Base-by-base conservation (phyloP, 2,113 vertebrate species). In the Colossoma macropomum region DNA sequence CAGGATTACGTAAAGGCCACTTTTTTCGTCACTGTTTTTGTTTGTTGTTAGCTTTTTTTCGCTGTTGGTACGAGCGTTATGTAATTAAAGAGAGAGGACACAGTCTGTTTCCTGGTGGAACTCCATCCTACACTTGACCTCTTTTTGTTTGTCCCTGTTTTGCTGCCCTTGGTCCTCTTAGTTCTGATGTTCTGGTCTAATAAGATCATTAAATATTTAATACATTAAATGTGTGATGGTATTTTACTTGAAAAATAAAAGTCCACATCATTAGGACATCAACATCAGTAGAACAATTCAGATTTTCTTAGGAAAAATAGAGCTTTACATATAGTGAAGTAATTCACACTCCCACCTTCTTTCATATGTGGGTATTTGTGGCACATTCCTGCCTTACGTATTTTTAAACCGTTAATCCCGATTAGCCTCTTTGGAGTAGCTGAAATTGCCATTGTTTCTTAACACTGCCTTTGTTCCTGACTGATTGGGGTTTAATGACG, bases 341-440 rank as follows among this genome's bases (percentile, higher is more conserved):
- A 6, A 80, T 62, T 48, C 60, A 75, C 56, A 41, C 59, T 0
- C 59, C 88, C 48, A 87, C 5, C 41, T 45, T 79, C 80, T 52
- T 72, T 76, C 81, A 87, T 91, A 91, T 89, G 50, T 21, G 76
- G 77, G 76, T 92, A 90, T 93, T 92, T 92, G 86, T 92, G 90
- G 90, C 88, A 89, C 88, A 91, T 89, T 90, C 88, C 83, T 48
- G 74, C 48, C 48, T 50, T 50, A 65, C 75, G 32, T 82, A 81
- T 92, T 86, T 86, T 84, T 21, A 68, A 45, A 15, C 50, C 19
- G 45, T 56, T 80, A 86, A 88, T 34, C 13, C 80, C 15, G 54
- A 88, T 90, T 90, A 89, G 56, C 74, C 54, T 30, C 70, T 84
- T 77, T 86, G 38, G 75, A 82, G 62, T 54, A 85, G 27, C 52